phyloP scores from a whole-genome alignment of 2,113 vertebrate genomes.

The Canis aureus region DNA sequence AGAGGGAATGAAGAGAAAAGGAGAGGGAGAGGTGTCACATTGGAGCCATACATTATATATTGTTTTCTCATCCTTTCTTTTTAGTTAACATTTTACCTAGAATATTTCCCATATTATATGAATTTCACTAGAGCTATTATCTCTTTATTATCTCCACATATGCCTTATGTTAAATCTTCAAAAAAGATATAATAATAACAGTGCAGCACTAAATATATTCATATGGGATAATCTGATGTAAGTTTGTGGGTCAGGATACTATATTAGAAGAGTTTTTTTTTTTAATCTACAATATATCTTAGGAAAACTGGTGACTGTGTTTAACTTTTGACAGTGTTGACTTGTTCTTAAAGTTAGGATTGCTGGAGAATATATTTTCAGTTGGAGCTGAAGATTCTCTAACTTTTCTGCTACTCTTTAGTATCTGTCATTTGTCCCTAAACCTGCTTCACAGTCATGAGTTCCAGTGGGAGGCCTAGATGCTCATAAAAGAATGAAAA shows the following conservation, averaged over 20 bases:
- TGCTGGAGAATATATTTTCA: background rate
- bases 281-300: background rate
- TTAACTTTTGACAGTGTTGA: background rate
- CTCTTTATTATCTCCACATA: background rate
- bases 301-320: background rate
- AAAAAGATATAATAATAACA: conserved; percentile 11
- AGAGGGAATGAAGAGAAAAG: background rate
- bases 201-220: background rate
- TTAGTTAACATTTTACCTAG: conserved; percentile 38
- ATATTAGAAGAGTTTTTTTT: background rate
- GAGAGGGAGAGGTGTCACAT: background rate
- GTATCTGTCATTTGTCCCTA: background rate
- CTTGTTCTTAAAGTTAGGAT: background rate
- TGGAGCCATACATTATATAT: background rate
- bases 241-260: background rate
- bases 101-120: conserved; percentile 27
- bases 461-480: background rate
- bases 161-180: background rate
- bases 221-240: background rate
- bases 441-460: background rate
- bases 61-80: conserved; percentile 45
- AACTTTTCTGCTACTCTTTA: background rate
- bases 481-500: background rate
- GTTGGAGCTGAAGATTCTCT: background rate
- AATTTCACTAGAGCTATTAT: background rate